These are phyloP conservation scores for Ophion slaviceki DNA, from an alignment of 2,888 invertebrate species.

Conservation along the genomic window DNA sequence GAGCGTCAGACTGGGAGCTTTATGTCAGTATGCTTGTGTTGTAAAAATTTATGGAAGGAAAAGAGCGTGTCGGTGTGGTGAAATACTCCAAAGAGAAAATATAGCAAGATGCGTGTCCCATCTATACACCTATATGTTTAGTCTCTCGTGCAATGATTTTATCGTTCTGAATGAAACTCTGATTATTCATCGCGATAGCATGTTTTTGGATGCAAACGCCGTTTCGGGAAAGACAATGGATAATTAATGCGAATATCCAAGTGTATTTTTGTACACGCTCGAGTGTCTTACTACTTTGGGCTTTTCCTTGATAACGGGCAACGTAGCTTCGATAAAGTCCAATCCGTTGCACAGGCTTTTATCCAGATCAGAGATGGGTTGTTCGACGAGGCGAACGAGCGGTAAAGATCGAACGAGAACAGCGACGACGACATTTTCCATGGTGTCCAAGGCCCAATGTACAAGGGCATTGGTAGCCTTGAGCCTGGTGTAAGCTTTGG, in stretches of 20 bases:
- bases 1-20: not conserved
- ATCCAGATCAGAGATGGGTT: conserved; percentile 86
- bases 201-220: no score
- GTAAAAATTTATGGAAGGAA: no score
- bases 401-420: conserved; percentile 77
- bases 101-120: no score
- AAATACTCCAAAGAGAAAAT: no score
- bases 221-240: not conserved
- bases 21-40: no score
- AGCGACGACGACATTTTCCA: conserved; percentile 83
- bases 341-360: conserved; percentile 88
- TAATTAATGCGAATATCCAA: not conserved
- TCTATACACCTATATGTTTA: no score
- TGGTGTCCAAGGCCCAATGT: conserved; percentile 89
- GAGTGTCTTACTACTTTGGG: conserved; percentile 82
- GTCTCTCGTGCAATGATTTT: no score
- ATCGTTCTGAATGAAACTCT: no score
- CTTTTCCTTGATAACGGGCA: conserved; percentile 88
- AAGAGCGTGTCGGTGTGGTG: no score
- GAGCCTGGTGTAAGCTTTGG: conserved; percentile 85
- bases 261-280: not conserved
- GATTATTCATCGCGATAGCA: no score
- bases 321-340: conserved; percentile 87
- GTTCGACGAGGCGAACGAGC: conserved; percentile 83
- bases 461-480: conserved; percentile 88